Conservation (phyloP, 2,888 invertebrate species). For the Piscicola geometra region DNA sequence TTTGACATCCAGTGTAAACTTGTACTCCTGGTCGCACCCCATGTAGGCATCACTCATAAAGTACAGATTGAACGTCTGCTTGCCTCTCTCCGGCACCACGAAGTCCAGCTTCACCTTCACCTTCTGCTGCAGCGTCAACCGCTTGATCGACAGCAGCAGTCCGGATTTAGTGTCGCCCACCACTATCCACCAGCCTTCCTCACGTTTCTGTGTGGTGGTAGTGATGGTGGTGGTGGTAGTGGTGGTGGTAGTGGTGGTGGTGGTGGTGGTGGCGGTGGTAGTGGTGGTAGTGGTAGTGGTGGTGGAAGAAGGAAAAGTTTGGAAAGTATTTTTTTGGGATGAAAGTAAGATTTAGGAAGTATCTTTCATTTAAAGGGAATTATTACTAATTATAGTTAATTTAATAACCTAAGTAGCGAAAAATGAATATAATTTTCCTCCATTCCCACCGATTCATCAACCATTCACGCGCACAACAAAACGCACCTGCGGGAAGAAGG, state of each 20-base stretch:
- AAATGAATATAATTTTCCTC: no score
- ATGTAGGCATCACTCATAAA: slow-evolving; percentile 99
- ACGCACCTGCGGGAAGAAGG: slow-evolving; percentile 86
- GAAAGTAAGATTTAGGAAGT: no score
- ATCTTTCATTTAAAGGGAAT: no score
- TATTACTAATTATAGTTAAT: no score
- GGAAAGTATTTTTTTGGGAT: no score
- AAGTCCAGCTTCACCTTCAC: slow-evolving; percentile 85
- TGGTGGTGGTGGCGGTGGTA: no score
- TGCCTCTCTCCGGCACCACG: slow-evolving; percentile 79
- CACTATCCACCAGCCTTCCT: slow-evolving; percentile 84
- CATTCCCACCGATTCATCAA: no score
- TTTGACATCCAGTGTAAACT: slow-evolving; percentile 63
- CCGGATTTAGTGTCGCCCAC: slow-evolving; percentile 92
- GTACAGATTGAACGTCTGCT: slow-evolving; percentile 86
- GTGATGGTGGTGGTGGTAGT: no score
- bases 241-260: no score
- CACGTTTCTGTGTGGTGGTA: slow-evolving; percentile 57
- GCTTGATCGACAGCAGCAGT: slow-evolving; percentile 90
- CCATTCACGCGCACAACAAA: neutral
- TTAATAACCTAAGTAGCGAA: no score
- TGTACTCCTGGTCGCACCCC: slow-evolving; percentile 98
- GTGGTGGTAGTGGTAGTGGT: no score
- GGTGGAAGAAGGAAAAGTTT: no score
- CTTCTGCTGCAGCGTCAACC: slow-evolving; percentile 85